Evolutionary conservation across 2,888 invertebrate species (phyloP).

Genomic region (Thereva nobilitata): DNA sequence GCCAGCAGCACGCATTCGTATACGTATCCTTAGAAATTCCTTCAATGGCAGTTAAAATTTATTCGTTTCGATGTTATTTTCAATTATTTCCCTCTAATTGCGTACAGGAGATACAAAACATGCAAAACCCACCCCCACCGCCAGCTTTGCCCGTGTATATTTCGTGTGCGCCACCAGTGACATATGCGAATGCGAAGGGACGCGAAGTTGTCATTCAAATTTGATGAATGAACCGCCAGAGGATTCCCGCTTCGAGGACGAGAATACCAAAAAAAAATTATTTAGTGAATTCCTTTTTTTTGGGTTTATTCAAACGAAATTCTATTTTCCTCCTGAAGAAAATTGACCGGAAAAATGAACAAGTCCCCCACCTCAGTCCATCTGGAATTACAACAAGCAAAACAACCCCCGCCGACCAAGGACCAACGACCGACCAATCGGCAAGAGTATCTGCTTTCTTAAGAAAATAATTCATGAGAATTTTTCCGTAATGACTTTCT

Average conservation of each 20-base stretch:
- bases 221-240: slow-evolving; percentile 19
- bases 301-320: slow-evolving; percentile 12
- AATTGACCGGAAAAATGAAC: slow-evolving; percentile 4
- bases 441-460: slow-evolving; percentile 24
- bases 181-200: neutral
- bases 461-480: slow-evolving; percentile 33
- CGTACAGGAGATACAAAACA: slow-evolving; percentile 19
- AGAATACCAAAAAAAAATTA: slow-evolving; percentile 18
- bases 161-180: neutral
- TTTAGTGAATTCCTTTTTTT: slow-evolving; percentile 16
- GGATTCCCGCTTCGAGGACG: slow-evolving; percentile 11
- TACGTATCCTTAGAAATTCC: slow-evolving; percentile 32
- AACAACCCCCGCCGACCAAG: neutral
- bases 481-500: slow-evolving; percentile 25
- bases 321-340: slow-evolving; percentile 1
- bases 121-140: slow-evolving; percentile 12
- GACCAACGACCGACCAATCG: neutral
- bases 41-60: slow-evolving; percentile 38
- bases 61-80: slow-evolving; percentile 38
- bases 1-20: slow-evolving; percentile 16
- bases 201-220: slow-evolving; percentile 18
- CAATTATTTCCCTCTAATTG: slow-evolving; percentile 37
- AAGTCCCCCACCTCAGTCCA: neutral
- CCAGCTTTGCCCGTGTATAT: slow-evolving; percentile 6
- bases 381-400: neutral